Base-by-base conservation (phyloP, 2,888 invertebrate species). In the Toxonevra muliebris region DNA sequence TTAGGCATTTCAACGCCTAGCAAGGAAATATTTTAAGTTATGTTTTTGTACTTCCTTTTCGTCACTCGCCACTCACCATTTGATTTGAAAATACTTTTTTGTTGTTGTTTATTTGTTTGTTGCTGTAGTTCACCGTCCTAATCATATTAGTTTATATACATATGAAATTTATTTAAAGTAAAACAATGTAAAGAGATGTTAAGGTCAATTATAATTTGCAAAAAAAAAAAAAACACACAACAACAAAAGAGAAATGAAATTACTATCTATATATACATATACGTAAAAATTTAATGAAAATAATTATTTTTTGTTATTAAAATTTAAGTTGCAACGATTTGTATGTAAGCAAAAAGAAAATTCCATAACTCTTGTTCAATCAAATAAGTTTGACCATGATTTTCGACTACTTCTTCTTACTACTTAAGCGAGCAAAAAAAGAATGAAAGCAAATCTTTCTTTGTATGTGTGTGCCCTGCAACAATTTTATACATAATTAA, bases 1-100 rank as follows among this genome's bases (percentile, higher is more conserved):
- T 88, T 93, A 77, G 96, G 95, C 72, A 95, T 96, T 80, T 95
- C 95, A 58, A 96, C 95, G 50, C 95, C 96, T 12, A 95, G 94
- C 79, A 95, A 96, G 86, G 93, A 95, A 86, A 90, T 93, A 79
- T 86, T 89, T 82, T 89, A 89, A 80, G 62, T 70, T 68, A 45
- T 41, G 1, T 65, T 61, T 69, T 20, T 15, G 70, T 30, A 30
- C 30, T 30, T 30, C 30, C 30, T 30, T 53, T 20, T 55, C n/a
- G 11, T 11, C 30, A 30, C 45, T 54, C 55, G 15, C 48, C 42
- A 19, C 55, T 20, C 43, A n/a, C n/a, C n/a, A 52, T 43, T 53
- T 45, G 59, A 60, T 40, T 19, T 12, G 15, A 9, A 43, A 43
- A 15, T 42, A 62, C 52, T 61, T 61, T 50, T 50, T 52, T 40